Evolutionary conservation across 2,888 invertebrate species (phyloP).

Genomic region (Pseudococcus viburni): DNA sequence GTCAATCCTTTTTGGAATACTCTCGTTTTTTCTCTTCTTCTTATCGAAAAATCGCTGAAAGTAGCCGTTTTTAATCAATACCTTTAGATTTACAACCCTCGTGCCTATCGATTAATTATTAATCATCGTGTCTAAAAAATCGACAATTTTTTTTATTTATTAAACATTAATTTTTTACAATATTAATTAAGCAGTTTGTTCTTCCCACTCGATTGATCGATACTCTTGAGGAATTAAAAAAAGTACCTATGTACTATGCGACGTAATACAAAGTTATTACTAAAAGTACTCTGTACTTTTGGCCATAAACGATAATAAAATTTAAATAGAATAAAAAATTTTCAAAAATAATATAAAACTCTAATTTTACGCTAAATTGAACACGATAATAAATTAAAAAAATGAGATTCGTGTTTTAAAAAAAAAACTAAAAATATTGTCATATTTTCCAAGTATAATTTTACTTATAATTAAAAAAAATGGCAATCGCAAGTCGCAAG

Average conservation of each 20-base stretch:
- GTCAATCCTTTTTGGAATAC: too few species aligned
- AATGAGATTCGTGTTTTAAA: conserved; percentile 17
- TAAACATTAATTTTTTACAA: not conserved
- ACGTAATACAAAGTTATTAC: not conserved
- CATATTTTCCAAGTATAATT: conserved; percentile 41
- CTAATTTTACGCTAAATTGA: conserved; percentile 20
- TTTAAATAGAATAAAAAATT: not conserved
- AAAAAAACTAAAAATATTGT: conserved; percentile 31
- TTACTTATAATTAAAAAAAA: conserved; percentile 52
- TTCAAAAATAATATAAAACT: conserved; percentile 24
- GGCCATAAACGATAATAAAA: not conserved
- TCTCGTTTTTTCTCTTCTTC: too few species aligned
- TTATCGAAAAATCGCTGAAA: too few species aligned
- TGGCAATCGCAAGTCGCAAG: conserved; percentile 44
- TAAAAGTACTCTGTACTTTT: not conserved
- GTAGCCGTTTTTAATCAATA: too few species aligned
- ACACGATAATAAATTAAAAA: conserved; percentile 32
- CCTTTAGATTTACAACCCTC: too few species aligned
- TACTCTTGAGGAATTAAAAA: not conserved
- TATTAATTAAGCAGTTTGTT: not conserved
- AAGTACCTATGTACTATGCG: not conserved
- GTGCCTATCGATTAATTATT: too few species aligned
- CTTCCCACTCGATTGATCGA: not conserved
- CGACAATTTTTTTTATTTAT: not conserved
- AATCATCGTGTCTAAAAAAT: too few species aligned